A percentile compares a stretch with the other conserved stretches of the same genome.
phyloP scores from a whole-genome alignment of 2,113 vertebrate species.

The Gallinago undulata region DNA sequence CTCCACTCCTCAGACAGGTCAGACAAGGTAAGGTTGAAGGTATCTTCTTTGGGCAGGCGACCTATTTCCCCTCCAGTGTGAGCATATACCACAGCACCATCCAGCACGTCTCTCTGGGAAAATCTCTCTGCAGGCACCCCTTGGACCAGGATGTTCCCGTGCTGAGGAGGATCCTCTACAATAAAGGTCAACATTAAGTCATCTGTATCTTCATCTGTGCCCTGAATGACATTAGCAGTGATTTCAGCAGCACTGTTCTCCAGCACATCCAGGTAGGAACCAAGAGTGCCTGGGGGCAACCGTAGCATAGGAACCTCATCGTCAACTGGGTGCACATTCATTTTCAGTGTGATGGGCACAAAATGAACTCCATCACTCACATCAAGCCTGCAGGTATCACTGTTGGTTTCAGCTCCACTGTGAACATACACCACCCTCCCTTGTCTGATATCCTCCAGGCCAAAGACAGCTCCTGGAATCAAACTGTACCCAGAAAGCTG shows the following conservation, averaged over 20 bases:
- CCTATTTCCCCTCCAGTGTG: conserved; percentile 93
- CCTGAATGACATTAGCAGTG: conserved; percentile 87
- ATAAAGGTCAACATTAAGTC: conserved; percentile 92
- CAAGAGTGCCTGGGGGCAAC: conserved; percentile 86
- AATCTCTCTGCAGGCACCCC: conserved; percentile 83
- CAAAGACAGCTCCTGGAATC: conserved; percentile 80
- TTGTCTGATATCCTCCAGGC: conserved; percentile 82
- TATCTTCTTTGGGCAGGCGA: conserved; percentile 82
- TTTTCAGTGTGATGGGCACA: conserved; percentile 87
- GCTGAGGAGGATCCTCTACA: conserved; percentile 83
- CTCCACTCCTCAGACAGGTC: conserved; percentile 90
- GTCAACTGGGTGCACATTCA: conserved; percentile 82
- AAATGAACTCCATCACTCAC: conserved; percentile 90
- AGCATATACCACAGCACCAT: conserved; percentile 87
- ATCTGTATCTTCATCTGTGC: conserved; percentile 82
- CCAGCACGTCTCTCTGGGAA: conserved; percentile 90
- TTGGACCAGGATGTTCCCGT: conserved; percentile 86
- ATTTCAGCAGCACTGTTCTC: conserved; percentile 92
- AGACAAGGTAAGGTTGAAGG: conserved; percentile 91
- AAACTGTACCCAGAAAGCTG: conserved; percentile 77
- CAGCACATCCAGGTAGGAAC: conserved; percentile 88
- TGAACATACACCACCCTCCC: conserved; percentile 85
- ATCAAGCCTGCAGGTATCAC: conserved; percentile 85
- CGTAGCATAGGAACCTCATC: conserved; percentile 79
- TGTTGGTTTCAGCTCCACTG: conserved; percentile 79